Evolutionary conservation across 2,113 vertebrate species (phyloP).

Genomic region (Gopherus flavomarginatus): DNA sequence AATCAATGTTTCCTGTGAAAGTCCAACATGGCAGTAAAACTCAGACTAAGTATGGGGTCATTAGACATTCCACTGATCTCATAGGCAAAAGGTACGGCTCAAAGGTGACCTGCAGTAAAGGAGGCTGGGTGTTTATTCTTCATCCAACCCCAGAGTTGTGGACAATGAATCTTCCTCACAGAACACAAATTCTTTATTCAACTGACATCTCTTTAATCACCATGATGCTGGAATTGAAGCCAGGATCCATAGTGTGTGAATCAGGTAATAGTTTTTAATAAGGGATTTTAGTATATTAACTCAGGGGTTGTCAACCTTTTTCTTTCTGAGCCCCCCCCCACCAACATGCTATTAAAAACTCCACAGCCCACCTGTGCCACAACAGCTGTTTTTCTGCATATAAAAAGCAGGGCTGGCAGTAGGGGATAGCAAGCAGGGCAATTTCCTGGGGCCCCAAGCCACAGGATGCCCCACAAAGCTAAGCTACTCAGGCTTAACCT

Average conservation of each 20-base stretch:
- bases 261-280: slow-evolving; percentile 84
- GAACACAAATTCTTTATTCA: slow-evolving; percentile 97
- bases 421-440: too few relatives aligned
- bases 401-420: too few relatives aligned
- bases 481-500: too few relatives aligned
- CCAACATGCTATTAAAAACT: too few relatives aligned
- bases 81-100: slow-evolving; percentile 93
- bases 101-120: slow-evolving; percentile 95
- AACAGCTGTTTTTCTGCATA: too few relatives aligned
- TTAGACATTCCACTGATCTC: slow-evolving; percentile 93
- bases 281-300: slow-evolving; percentile 17
- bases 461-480: too few relatives aligned
- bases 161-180: slow-evolving; percentile 94
- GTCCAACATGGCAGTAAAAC: slow-evolving; percentile 91
- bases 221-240: slow-evolving; percentile 97
- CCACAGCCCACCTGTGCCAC: too few relatives aligned
- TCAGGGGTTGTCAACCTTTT: too few relatives aligned
- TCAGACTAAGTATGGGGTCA: slow-evolving; percentile 94
- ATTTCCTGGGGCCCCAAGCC: too few relatives aligned
- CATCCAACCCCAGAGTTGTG: slow-evolving; percentile 97
- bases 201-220: slow-evolving; percentile 95
- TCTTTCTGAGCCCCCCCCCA: too few relatives aligned
- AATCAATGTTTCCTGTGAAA: slow-evolving; percentile 91
- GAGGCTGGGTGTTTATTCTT: slow-evolving; percentile 96
- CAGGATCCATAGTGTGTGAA: slow-evolving; percentile 94